A percentile compares a stretch with the other conserved stretches of the same genome.
Evolutionary conservation across 2,888 invertebrate genomes (phyloP).

Genomic region (Athalia circularis): DNA sequence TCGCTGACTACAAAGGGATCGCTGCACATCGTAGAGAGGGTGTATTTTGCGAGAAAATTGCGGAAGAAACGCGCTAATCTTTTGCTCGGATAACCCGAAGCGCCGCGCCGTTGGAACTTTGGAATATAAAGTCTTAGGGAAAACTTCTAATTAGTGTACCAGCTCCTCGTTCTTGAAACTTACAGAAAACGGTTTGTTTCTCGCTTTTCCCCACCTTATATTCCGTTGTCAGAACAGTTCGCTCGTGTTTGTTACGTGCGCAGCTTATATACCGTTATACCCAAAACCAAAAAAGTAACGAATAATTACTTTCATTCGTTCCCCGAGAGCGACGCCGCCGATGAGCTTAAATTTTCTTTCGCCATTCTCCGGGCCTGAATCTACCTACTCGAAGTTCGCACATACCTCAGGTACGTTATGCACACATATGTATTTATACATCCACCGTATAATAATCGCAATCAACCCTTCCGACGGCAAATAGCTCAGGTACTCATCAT

Average conservation of each 20-base stretch:
- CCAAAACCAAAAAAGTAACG: background rate
- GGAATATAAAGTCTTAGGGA: constrained; percentile 16
- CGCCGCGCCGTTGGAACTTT: constrained; percentile 6
- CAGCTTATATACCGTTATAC: background rate
- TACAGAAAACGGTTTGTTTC: constrained; percentile 21
- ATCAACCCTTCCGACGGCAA: too few species aligned
- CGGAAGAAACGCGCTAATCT: constrained; percentile 6
- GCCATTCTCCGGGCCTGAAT: too few species aligned
- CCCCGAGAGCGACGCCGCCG: too few species aligned
- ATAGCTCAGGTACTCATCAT: background rate
- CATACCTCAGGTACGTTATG: too few species aligned
- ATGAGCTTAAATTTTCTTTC: too few species aligned
- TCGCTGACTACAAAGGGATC: constrained; percentile 24
- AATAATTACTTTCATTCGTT: too few species aligned
- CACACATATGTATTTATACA: too few species aligned
- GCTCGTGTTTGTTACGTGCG: too few species aligned
- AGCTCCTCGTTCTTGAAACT: background rate
- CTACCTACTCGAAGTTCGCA: too few species aligned
- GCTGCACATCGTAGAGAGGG: background rate
- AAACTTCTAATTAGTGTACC: constrained; percentile 34
- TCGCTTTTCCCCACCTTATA: background rate
- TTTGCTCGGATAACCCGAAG: constrained; percentile 37
- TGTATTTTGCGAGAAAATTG: too few species aligned
- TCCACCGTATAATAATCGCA: too few species aligned
- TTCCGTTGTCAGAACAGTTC: too few species aligned